Percentiles rank a stretch among this genome's conserved stretches.
Conservation (phyloP, 2,113 vertebrate species). For the Oreochromis tanganicae region DNA sequence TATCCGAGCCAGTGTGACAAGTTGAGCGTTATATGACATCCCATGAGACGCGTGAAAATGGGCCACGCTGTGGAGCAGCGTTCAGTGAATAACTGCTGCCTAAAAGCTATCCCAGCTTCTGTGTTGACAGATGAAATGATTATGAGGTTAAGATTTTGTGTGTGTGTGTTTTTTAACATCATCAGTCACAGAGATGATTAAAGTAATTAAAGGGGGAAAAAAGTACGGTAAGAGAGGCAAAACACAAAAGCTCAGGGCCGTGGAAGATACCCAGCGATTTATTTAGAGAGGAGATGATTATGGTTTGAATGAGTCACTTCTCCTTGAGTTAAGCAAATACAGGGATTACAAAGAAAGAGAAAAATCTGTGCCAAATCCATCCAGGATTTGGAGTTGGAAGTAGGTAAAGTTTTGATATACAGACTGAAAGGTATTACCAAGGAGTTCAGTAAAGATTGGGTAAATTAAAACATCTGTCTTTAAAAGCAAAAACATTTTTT, state of each 20-base stretch:
- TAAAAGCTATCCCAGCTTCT: not conserved
- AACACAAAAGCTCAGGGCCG: not conserved
- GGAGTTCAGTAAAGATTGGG: not conserved
- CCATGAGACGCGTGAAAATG: constrained; percentile 13
- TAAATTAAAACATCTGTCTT: not conserved
- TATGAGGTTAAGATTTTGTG: constrained; percentile 22
- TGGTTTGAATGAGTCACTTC: not conserved
- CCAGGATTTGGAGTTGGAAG: not conserved
- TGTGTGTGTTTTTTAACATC: constrained; percentile 7
- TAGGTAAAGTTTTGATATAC: not conserved
- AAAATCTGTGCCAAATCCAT: not conserved
- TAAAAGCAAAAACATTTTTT: not conserved
- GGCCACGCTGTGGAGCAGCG: not conserved
- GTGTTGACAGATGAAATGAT: constrained; percentile 28
- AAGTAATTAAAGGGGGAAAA: not conserved
- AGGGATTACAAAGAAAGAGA: not conserved
- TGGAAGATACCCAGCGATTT: not conserved
- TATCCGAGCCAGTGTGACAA: not conserved
- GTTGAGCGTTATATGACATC: constrained; percentile 22
- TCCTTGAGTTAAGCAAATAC: not conserved
- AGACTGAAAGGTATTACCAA: not conserved
- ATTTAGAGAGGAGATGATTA: not conserved
- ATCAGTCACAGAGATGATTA: constrained; percentile 11
- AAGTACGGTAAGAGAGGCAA: not conserved
- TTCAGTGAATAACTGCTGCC: constrained; percentile 3